Evolutionary conservation across 2,113 vertebrate species (phyloP), one percentile per base, ranked within the genome.

Genomic region (Triplophysa siluroides): DNA sequence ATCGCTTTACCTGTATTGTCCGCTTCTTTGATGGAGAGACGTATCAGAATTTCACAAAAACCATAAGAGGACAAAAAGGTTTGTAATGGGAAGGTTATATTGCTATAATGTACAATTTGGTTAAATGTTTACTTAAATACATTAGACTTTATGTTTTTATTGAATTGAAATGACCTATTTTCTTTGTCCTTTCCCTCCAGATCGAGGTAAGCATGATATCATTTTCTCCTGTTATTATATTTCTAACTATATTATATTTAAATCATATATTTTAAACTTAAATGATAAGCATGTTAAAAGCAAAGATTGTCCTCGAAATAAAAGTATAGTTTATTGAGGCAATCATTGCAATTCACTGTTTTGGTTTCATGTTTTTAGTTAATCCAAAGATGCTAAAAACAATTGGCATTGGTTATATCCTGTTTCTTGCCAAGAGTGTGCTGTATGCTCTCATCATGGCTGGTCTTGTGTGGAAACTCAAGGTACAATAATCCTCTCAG

Each of bases 1-100:
- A 82, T 6, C 1, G 0, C 0, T 96, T 96, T 23, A 81, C 76
- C 3, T 98, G 97, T 64, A 62, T 13, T 0, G 91, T 93, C 77
- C 38, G 0, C 0, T 97, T 94, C 90, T 89, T 75, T 2, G n/a
- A 82, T 11, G 85, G 67, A 11, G 14, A 0, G 0, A 0, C 7
- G 0, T 0, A 45, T 0, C 0, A 0, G 0, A 0, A 9, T 8
- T 10, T 60, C 47, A 10, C 2, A 50, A 0, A 58, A 26, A 68
- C 0, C 50, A 67, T 79, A 26, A 33, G 4, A 1, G 43, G 21
- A 38, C 26, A 50, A 47, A 67, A 64, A 84, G 82, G 84, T 87
- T 80, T 29, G 72, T 50, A 0, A 14, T 12, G 24, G 19, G 38
- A 13, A 43, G 19, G 54, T 56, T 56, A 38, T 38, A 38, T 54